A percentile compares a stretch with the other conserved stretches of the same genome.
Conservation (phyloP, 2,113 vertebrate genomes). For the Cyprinodon variegatus region DNA sequence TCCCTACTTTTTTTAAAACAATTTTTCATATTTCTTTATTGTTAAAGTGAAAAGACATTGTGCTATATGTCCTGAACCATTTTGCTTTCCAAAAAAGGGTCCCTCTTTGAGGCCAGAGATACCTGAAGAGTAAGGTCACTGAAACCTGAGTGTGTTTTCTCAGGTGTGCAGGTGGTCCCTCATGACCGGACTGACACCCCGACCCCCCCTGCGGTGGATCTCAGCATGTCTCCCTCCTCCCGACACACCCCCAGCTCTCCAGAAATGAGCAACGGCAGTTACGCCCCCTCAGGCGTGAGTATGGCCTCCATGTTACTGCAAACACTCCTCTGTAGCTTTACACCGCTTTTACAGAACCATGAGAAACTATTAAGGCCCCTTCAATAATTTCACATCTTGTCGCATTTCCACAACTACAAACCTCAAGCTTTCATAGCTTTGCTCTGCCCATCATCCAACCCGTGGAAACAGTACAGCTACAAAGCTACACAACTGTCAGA, state of each 20-base stretch:
- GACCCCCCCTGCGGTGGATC: slow-evolving; percentile 88
- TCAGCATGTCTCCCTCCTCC: slow-evolving; percentile 89
- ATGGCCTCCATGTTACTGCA: background rate
- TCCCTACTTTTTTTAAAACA: no score
- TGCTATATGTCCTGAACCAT: background rate
- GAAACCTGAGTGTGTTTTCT: slow-evolving; percentile 7
- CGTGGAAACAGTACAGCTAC: no score
- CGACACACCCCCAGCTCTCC: slow-evolving; percentile 86
- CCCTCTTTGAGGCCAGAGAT: background rate
- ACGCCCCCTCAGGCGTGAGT: slow-evolving; percentile 84
- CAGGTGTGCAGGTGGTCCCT: slow-evolving; percentile 79
- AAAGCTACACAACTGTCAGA: no score
- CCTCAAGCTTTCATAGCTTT: background rate
- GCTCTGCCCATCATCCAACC: no score
- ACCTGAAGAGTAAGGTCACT: background rate
- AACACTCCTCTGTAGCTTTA: background rate
- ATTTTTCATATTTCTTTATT: no score
- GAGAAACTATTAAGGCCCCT: no score
- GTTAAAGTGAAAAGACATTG: no score
- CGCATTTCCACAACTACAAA: background rate
- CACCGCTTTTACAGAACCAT: no score
- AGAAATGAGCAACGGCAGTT: slow-evolving; percentile 82
- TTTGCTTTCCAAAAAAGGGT: no score
- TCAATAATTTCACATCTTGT: background rate
- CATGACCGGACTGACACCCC: slow-evolving; percentile 82